These are phyloP conservation scores for Agonopterix alstromeriana DNA, from an alignment of 2,888 invertebrate species.

Conservation along the genomic window DNA sequence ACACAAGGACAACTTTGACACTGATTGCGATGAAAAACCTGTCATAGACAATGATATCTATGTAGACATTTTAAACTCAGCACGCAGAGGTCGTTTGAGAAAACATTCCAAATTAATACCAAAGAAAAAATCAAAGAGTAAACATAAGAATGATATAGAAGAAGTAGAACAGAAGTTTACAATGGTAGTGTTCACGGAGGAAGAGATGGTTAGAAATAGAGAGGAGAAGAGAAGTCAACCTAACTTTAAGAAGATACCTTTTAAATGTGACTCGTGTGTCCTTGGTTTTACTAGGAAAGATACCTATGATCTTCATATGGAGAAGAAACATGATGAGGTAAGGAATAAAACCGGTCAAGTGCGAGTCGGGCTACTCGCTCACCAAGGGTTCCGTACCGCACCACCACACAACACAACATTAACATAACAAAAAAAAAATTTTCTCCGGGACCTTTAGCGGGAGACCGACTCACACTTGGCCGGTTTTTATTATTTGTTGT, in stretches of 20 bases:
- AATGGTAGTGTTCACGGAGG: conserved; percentile 30
- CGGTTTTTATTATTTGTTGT: too few relatives aligned
- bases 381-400: too few relatives aligned
- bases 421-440: too few relatives aligned
- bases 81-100: background rate
- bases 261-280: conserved; percentile 48
- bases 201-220: conserved; percentile 37
- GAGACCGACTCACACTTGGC: too few relatives aligned
- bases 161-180: conserved; percentile 28
- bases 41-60: background rate
- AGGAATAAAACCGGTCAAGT: too few relatives aligned
- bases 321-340: conserved; percentile 40
- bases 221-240: conserved; percentile 43
- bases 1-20: background rate
- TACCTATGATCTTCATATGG: conserved; percentile 29
- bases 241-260: conserved; percentile 49
- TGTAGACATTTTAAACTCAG: background rate
- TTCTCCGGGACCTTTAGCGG: too few relatives aligned
- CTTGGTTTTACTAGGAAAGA: conserved; percentile 40
- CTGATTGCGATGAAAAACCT: background rate
- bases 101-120: background rate
- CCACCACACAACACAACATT: too few relatives aligned
- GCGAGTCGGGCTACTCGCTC: too few relatives aligned
- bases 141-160: conserved; percentile 3
- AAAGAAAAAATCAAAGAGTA: conserved; percentile 1